A percentile compares a stretch with the other conserved stretches of the same genome.
Evolutionary conservation across 2,113 vertebrate species (phyloP).

Genomic region (Brevimyrus niger): DNA sequence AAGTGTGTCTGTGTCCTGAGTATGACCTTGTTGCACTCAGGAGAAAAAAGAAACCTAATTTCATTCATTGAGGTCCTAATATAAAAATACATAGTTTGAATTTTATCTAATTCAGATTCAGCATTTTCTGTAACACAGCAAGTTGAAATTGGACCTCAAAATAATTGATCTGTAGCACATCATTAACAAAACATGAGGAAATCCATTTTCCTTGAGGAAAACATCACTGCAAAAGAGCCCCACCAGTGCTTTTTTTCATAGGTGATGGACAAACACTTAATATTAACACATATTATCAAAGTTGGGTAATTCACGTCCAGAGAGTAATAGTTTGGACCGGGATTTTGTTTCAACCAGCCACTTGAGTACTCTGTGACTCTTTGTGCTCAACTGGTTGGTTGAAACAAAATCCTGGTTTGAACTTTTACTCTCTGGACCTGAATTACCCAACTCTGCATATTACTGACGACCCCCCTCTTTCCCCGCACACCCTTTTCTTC

Average conservation of each 20-base stretch:
- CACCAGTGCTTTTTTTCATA: neutral
- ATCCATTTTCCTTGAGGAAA: neutral
- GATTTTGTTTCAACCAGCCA: too few species aligned
- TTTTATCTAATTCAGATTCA: neutral
- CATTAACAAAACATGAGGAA: neutral
- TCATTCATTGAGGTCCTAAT: neutral
- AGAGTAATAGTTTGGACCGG: too few species aligned
- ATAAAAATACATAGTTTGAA: neutral
- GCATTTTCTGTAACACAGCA: neutral
- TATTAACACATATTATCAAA: neutral
- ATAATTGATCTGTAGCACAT: neutral
- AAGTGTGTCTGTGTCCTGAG: neutral
- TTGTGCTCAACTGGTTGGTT: too few species aligned
- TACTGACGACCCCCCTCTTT: neutral
- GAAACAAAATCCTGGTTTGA: too few species aligned
- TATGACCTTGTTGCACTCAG: neutral
- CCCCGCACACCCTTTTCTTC: neutral
- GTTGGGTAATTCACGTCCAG: too few species aligned
- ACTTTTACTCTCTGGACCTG: too few species aligned
- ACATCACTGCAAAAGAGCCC: neutral
- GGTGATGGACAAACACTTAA: neutral
- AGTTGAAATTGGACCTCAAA: neutral
- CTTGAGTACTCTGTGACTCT: too few species aligned
- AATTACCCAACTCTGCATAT: neutral
- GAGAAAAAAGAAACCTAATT: neutral